phyloP scores from a whole-genome alignment of 2,888 invertebrate genomes.

The Stenoptilia bipunctidactyla region DNA sequence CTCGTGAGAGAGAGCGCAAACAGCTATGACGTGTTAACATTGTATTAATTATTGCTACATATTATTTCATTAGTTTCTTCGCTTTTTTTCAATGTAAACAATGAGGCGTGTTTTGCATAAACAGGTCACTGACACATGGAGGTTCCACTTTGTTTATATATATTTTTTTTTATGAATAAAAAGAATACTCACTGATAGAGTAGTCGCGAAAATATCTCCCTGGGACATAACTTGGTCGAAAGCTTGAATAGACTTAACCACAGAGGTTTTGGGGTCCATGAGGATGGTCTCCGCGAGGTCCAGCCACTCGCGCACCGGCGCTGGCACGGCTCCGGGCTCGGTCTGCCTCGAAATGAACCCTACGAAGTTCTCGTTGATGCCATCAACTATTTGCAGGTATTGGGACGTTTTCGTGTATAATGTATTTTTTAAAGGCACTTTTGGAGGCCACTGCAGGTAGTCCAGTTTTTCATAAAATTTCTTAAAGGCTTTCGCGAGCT shows the following conservation, averaged over 20 bases:
- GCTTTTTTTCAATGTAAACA: too few species aligned
- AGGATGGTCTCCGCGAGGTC: slow-evolving; percentile 77
- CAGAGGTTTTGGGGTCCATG: slow-evolving; percentile 71
- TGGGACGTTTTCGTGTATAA: slow-evolving; percentile 74
- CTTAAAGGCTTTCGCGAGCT: slow-evolving; percentile 71
- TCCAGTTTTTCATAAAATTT: slow-evolving; percentile 66
- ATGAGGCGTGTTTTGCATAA: slow-evolving; percentile 9
- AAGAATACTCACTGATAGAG: neutral
- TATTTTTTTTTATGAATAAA: too few species aligned
- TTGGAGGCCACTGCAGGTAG: slow-evolving; percentile 29
- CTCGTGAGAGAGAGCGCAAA: too few species aligned
- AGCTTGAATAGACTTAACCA: slow-evolving; percentile 68
- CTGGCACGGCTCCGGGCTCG: slow-evolving; percentile 42
- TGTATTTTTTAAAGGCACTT: slow-evolving; percentile 57
- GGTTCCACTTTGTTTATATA: too few species aligned
- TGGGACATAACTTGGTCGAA: slow-evolving; percentile 49
- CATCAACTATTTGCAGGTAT: slow-evolving; percentile 74
- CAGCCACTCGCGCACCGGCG: slow-evolving; percentile 54
- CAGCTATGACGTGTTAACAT: too few species aligned
- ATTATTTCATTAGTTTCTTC: too few species aligned
- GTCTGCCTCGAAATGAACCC: slow-evolving; percentile 66
- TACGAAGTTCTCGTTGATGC: slow-evolving; percentile 76
- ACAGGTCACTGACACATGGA: slow-evolving; percentile 21
- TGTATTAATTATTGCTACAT: too few species aligned
- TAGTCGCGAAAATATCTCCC: slow-evolving; percentile 74